Percentiles rank a stretch among this genome's conserved stretches.
These are phyloP conservation scores for Arenicola marina DNA, from an alignment of 2,888 invertebrate species.

Conservation along the genomic window DNA sequence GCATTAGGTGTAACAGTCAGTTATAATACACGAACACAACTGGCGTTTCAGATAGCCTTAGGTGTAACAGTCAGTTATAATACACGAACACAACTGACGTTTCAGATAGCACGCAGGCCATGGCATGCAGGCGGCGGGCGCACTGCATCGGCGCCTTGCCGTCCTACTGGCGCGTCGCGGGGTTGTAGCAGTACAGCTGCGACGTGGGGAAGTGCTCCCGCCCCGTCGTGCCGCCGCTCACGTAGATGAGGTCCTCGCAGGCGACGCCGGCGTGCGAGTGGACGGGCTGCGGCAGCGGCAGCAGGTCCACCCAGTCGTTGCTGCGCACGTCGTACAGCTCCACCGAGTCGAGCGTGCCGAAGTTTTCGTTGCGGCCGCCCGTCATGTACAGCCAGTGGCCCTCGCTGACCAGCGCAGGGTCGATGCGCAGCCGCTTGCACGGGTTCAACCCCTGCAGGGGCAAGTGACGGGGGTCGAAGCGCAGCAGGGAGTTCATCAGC, in stretches of 20 bases:
- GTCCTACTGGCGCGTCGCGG: conserved; percentile 46
- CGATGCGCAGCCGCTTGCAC: conserved; percentile 51
- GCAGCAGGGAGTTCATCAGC: conserved; percentile 53
- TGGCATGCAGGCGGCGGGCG: conserved; percentile 56
- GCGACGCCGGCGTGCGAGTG: conserved; percentile 53
- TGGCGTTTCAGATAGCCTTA: too few species aligned
- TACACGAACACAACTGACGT: too few species aligned
- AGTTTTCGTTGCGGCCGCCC: conserved; percentile 55
- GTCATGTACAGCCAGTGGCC: conserved; percentile 50
- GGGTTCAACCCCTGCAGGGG: conserved; percentile 52
- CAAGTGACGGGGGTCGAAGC: conserved; percentile 58
- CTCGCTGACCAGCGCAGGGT: conserved; percentile 52
- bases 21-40: too few species aligned
- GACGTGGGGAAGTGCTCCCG: conserved; percentile 51
- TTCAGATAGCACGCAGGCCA: too few species aligned
- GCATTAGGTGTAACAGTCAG: too few species aligned
- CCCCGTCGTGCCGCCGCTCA: conserved; percentile 54
- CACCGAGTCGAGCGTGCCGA: conserved; percentile 53
- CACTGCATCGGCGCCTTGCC: conserved; percentile 52
- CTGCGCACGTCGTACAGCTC: conserved; percentile 53
- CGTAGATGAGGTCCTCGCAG: conserved; percentile 47
- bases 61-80: too few species aligned
- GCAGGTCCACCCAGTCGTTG: conserved; percentile 55
- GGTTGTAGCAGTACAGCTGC: conserved; percentile 49
- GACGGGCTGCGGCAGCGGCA: conserved; percentile 48